A percentile compares a stretch with the other conserved stretches of the same genome.
Evolutionary conservation across 1,140 invertebrate species (phyloP).

Genomic region (Diachasma alloeum): DNA sequence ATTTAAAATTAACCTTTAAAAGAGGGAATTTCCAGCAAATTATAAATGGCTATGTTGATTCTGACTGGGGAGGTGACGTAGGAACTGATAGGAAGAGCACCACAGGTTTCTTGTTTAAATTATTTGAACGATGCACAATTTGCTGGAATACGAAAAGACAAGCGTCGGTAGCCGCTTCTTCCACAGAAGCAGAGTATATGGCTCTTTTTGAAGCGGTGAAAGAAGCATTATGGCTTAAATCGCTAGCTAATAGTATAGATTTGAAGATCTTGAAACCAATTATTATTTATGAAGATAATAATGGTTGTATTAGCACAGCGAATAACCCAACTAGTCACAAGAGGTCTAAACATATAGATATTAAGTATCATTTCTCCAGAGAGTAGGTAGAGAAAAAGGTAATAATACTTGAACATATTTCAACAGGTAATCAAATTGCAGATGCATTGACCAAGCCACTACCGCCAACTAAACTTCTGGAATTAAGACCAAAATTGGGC

Average conservation of each 20-base stretch:
- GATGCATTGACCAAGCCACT: conserved; percentile 40
- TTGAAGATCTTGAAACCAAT: not conserved
- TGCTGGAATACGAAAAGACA: not conserved
- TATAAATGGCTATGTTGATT: conserved; percentile 22
- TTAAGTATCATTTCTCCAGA: conserved; percentile 27
- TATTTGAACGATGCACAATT: not conserved
- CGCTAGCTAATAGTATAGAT: conserved; percentile 1
- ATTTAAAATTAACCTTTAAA: conserved; percentile 45
- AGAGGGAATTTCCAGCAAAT: conserved; percentile 1
- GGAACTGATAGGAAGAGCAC: not conserved
- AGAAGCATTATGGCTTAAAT: not conserved
- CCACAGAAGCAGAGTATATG: not conserved
- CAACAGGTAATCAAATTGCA: conserved; percentile 58
- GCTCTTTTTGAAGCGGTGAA: not conserved
- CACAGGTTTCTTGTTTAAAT: not conserved
- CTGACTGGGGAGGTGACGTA: not conserved
- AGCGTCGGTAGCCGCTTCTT: not conserved
- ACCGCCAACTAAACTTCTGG: conserved; percentile 38
- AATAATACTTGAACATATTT: conserved; percentile 54
- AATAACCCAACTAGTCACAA: not conserved
- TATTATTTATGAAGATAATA: not conserved
- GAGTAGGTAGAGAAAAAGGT: conserved; percentile 20
- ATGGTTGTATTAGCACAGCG: not conserved
- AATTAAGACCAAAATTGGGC: conserved; percentile 53
- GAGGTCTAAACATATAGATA: not conserved